A percentile compares a stretch with the other conserved stretches of the same genome.
phyloP scores from a whole-genome alignment of 2,797 vertebrate genomes.

The Chelidonichthys spinosus region DNA sequence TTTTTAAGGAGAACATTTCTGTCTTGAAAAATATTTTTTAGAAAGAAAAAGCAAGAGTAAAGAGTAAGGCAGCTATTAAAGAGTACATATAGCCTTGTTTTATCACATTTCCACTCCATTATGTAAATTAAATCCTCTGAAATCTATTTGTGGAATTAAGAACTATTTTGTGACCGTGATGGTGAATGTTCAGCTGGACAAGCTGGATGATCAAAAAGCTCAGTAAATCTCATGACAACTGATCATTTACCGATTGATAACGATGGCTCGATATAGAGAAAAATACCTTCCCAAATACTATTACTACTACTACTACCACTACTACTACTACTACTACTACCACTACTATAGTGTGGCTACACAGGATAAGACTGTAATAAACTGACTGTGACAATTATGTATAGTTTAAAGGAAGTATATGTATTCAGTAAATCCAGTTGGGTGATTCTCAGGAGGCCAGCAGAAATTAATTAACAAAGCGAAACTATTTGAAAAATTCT shows the following conservation, averaged over 20 bases:
- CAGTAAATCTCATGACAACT: background rate
- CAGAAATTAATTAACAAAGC: background rate
- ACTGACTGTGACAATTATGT: no score
- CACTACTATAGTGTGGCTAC: no score
- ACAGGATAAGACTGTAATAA: no score
- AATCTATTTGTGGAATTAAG: background rate
- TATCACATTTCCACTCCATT: background rate
- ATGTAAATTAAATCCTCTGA: background rate
- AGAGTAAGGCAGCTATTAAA: background rate
- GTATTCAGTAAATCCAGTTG: background rate
- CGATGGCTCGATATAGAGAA: no score
- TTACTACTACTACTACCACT: no score
- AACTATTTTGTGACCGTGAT: background rate
- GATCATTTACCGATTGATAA: background rate
- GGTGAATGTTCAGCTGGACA: background rate
- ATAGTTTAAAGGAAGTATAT: background rate
- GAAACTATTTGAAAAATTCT: constrained; percentile 34
- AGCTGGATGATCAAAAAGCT: background rate
- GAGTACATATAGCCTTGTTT: background rate
- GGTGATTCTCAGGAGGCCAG: background rate
- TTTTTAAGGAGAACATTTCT: background rate
- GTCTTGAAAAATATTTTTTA: background rate
- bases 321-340: no score
- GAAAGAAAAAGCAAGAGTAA: no score
- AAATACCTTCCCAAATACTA: background rate